Base-by-base conservation (phyloP, 2,797 vertebrate species). In the Chanos chanos region DNA sequence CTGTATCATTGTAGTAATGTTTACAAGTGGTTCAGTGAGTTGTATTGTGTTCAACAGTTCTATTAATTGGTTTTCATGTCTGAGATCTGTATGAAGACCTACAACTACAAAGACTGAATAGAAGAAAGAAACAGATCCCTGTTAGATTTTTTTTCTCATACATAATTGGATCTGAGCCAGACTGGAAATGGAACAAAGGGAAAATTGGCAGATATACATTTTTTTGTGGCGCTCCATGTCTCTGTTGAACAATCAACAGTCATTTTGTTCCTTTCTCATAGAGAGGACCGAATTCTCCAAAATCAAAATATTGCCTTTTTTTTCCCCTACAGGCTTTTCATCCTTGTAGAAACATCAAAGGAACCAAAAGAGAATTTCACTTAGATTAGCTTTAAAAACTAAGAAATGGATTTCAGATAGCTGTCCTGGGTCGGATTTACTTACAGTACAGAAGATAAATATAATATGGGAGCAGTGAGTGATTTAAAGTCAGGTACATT, bases 141-240 rank as follows among this genome's bases (percentile, higher is more conserved):
- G 18, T 56, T 41, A 49, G 48, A 25, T 55, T 39, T 30, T 52
- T 59, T 54, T 56, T 34, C 25, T 27, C 33, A 7, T 16, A 16
- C 56, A 66, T 72, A 69, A 73, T 58, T 55, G 64, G 54, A 61
- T 74, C 52, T 72, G 18, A 66, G 64, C 64, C 68, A 61, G 36
- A 58, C 52, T 54, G 53, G 54, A 65, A 39, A 47, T 25, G 59
- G 66, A 58, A 70, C 51, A 66, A 61, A 66, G 34, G 13, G 34
- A 65, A 59, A 39, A 68, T 53, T 68, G 61, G 66, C 66, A 60
- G 64, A 64, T 50, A 40, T 58, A 61, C 45, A 45, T 70, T 65
- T 68, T 48, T 31, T 53, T 52, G 56, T 56, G 30, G 33, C 36
- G 54, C 40, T 16, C 43, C 31, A 33, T 27, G 39, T 69, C 49